A percentile compares a stretch with the other conserved stretches of the same genome.
phyloP scores from a whole-genome alignment of 2,888 invertebrate species.

The Carterocephalus palaemon region DNA sequence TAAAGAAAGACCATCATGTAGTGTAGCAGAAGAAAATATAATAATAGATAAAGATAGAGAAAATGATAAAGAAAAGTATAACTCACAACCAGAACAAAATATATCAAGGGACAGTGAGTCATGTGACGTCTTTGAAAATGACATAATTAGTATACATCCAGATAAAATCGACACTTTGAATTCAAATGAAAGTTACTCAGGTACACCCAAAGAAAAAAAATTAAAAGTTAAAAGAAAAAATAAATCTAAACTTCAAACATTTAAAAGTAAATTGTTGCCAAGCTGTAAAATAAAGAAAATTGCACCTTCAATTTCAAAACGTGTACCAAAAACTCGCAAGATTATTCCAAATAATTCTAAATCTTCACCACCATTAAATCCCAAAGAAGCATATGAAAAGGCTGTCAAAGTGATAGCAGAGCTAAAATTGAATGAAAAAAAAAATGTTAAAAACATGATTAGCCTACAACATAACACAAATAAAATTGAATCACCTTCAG shows the following conservation, averaged over 20 bases:
- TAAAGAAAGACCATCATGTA: no score
- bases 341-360: conserved; percentile 29
- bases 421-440: conserved; percentile 38
- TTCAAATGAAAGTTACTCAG: no score
- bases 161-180: not conserved
- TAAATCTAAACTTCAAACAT: conserved; percentile 49
- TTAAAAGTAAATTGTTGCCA: conserved; percentile 48
- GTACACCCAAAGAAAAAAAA: not conserved
- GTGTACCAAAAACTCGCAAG: conserved; percentile 35
- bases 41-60: no score
- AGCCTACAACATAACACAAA: not conserved
- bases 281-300: conserved; percentile 51
- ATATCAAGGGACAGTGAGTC: not conserved
- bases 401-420: conserved; percentile 56
- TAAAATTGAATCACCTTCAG: not conserved
- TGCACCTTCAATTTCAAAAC: conserved; percentile 26
- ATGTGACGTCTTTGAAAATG: not conserved
- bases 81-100: not conserved
- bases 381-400: conserved; percentile 55
- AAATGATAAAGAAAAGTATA: not conserved
- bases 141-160: not conserved
- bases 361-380: conserved; percentile 41
- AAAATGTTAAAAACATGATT: conserved; percentile 19
- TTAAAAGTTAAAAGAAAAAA: conserved; percentile 38
- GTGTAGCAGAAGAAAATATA: no score